phyloP scores from a whole-genome alignment of 1,140 invertebrate genomes.

The Drosophila orosa region DNA sequence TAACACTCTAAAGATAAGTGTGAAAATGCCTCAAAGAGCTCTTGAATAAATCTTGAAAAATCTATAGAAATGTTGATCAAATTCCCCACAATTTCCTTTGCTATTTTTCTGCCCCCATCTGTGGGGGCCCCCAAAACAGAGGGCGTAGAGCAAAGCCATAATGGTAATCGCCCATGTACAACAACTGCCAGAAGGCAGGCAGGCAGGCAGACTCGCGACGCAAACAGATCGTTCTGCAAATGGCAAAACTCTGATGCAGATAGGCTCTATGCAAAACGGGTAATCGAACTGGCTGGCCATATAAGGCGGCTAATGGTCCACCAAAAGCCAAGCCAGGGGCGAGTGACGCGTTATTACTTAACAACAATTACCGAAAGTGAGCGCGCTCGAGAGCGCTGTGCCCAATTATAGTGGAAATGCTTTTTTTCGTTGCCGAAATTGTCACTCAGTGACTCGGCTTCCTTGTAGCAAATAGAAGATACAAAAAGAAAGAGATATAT shows the following conservation, averaged over 20 bases:
- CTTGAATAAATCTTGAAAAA: neutral
- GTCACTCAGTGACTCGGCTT: conserved; percentile 42
- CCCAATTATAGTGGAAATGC: conserved; percentile 50
- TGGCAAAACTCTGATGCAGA: conserved; percentile 42
- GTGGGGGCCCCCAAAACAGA: conserved; percentile 21
- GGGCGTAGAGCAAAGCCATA: conserved; percentile 48
- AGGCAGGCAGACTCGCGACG: conserved; percentile 31
- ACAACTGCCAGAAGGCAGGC: conserved; percentile 32
- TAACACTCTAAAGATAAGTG: neutral
- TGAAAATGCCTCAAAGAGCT: neutral
- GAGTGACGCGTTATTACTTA: conserved; percentile 39
- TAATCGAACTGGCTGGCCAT: conserved; percentile 41
- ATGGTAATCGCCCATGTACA: conserved; percentile 56
- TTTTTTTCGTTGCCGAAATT: conserved; percentile 37
- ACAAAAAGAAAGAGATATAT: conserved; percentile 7
- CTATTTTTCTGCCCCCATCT: conserved; percentile 21
- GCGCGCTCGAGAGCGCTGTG: conserved; percentile 31
- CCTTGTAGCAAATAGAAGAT: conserved; percentile 29
- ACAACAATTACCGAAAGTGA: conserved; percentile 59
- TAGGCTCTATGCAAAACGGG: conserved; percentile 42
- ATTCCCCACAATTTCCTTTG: neutral
- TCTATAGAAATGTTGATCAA: neutral
- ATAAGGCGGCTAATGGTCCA: conserved; percentile 46
- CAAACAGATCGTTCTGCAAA: conserved; percentile 49
- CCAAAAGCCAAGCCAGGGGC: conserved; percentile 18